phyloP scores from a whole-genome alignment of 2,113 vertebrate genomes.

The Scomber colias region DNA sequence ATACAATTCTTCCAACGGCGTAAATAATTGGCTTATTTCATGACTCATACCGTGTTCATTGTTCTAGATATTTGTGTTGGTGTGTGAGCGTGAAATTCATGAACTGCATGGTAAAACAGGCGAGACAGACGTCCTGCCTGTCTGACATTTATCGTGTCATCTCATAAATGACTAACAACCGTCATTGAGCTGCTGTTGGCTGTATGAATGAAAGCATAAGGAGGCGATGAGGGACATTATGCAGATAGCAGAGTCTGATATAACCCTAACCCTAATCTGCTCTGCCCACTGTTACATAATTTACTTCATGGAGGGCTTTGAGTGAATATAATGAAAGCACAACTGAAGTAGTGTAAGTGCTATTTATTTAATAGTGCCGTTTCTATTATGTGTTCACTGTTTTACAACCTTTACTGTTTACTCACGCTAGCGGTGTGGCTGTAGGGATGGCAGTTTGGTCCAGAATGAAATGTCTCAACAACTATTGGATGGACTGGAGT shows the following conservation, averaged over 20 bases:
- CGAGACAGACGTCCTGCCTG: conserved; percentile 18
- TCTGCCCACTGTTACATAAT: conserved; percentile 28
- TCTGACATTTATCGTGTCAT: conserved; percentile 38
- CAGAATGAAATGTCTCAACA: too few relatives aligned
- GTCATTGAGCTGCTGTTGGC: conserved; percentile 21
- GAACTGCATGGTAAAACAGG: conserved; percentile 26
- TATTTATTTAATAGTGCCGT: conserved; percentile 14
- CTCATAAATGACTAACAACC: conserved; percentile 21
- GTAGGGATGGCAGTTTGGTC: too few relatives aligned
- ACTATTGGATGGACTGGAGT: too few relatives aligned
- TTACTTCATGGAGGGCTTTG: conserved; percentile 23
- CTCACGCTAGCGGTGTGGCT: too few relatives aligned
- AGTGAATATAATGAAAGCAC: conserved; percentile 31
- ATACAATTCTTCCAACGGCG: conserved; percentile 38
- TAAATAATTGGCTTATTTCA: conserved; percentile 25
- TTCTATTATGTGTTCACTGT: background rate
- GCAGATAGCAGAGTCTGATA: conserved; percentile 23
- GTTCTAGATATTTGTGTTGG: background rate
- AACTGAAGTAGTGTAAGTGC: background rate
- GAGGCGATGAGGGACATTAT: conserved; percentile 36
- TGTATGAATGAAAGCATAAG: conserved; percentile 39
- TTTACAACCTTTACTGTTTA: background rate
- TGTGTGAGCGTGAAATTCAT: conserved; percentile 14
- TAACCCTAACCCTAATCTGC: conserved; percentile 2
- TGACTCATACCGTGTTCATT: background rate